These are phyloP conservation scores for Meloe dianella DNA, from an alignment of 2,888 invertebrate species.

Conservation along the genomic window DNA sequence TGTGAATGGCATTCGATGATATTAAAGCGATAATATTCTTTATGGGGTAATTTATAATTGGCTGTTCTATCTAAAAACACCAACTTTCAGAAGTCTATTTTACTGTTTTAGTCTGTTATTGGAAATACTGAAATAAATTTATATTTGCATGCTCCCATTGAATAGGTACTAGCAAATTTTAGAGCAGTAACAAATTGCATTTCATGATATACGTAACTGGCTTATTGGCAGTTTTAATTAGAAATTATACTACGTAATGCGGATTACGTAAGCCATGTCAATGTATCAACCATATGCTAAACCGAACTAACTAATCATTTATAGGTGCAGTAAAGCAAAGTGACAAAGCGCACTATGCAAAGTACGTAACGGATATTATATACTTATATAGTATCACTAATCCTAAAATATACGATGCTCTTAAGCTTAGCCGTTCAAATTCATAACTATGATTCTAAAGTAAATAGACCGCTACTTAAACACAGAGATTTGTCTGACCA, in stretches of 20 bases:
- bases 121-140: too few relatives aligned
- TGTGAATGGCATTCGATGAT: too few relatives aligned
- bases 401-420: constrained; percentile 45
- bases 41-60: too few relatives aligned
- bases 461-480: constrained; percentile 49
- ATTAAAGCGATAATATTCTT: too few relatives aligned
- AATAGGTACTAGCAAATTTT: constrained; percentile 27
- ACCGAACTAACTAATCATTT: constrained; percentile 15
- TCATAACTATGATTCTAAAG: constrained; percentile 48
- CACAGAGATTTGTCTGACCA: constrained; percentile 45
- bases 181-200: constrained; percentile 31
- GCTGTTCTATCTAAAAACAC: too few relatives aligned
- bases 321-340: constrained; percentile 17
- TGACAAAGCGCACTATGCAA: constrained; percentile 39
- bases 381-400: constrained; percentile 47
- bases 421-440: constrained; percentile 47
- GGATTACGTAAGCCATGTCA: constrained; percentile 26
- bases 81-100: too few relatives aligned
- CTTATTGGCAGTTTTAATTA: constrained; percentile 31
- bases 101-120: too few relatives aligned
- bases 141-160: constrained; percentile 29
- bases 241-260: constrained; percentile 32
- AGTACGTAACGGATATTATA: constrained; percentile 45
- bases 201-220: constrained; percentile 25
- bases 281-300: constrained; percentile 20